Percentiles rank a stretch among this genome's conserved stretches.
Conservation (phyloP, 2,797 vertebrate genomes). For the Tapirus indicus region DNA sequence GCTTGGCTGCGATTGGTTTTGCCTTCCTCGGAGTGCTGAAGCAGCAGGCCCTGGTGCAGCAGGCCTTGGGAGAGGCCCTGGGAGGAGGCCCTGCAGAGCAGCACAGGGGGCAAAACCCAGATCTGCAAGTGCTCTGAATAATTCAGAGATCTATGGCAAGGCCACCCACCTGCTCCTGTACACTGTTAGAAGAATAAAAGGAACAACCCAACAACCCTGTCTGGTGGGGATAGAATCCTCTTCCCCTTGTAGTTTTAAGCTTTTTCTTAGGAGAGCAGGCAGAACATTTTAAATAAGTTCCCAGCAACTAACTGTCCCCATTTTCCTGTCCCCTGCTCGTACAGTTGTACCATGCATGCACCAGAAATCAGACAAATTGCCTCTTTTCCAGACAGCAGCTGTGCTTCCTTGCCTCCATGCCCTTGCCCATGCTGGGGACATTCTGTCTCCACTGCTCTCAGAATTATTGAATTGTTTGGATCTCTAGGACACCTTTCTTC, state of each 20-base stretch:
- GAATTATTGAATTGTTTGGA: too few relatives aligned
- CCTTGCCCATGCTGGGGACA: not conserved
- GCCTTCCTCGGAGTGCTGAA: conserved; percentile 66
- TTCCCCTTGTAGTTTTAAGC: accelerated
- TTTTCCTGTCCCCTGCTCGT: not conserved
- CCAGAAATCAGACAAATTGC: accelerated
- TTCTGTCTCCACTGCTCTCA: accelerated
- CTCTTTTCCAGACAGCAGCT: not conserved
- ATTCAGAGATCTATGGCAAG: not conserved
- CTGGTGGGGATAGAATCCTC: not conserved
- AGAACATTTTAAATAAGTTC: not conserved
- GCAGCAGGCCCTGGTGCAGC: conserved; percentile 72
- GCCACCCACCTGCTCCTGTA: not conserved
- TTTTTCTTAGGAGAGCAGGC: not conserved
- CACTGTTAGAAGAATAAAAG: accelerated
- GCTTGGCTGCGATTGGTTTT: conserved; percentile 49
- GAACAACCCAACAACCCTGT: not conserved
- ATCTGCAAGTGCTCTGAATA: not conserved
- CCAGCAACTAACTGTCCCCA: not conserved
- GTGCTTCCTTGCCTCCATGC: not conserved
- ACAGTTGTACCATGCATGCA: accelerated
- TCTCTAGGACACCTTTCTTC: not conserved
- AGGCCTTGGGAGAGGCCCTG: not conserved
- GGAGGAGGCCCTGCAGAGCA: conserved; percentile 66
- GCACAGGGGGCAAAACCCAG: conserved; percentile 66